phyloP scores from a whole-genome alignment of 2,888 invertebrate species.

The Sminthurinus aureus region DNA sequence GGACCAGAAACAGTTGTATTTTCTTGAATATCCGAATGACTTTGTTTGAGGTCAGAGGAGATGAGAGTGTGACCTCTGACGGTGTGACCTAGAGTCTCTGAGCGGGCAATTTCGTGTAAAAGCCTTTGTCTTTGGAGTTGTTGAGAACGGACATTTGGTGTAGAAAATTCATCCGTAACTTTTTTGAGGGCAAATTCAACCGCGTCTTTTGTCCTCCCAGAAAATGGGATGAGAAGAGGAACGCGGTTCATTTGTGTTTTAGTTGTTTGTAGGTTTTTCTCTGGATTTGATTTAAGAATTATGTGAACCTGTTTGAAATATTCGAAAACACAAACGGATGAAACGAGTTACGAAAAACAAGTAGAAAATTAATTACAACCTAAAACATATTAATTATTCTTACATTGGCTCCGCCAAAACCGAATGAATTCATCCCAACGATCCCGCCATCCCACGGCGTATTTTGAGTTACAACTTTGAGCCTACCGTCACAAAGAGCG shows the following conservation, averaged over 20 bases:
- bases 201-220: conserved; percentile 33
- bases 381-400: too few relatives aligned
- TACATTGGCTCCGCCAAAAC: too few relatives aligned
- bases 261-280: conserved; percentile 56
- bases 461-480: conserved; percentile 38
- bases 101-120: not conserved
- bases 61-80: not conserved
- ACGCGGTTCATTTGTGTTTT: too few relatives aligned
- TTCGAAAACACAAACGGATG: conserved; percentile 2
- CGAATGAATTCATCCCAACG: conserved; percentile 23
- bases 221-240: conserved; percentile 30
- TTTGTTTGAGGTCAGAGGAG: not conserved
- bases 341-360: too few relatives aligned
- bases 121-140: not conserved
- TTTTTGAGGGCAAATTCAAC: conserved; percentile 19
- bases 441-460: conserved; percentile 27
- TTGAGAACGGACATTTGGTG: too few relatives aligned
- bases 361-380: too few relatives aligned
- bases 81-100: not conserved
- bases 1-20: not conserved
- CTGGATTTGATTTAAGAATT: conserved; percentile 57
- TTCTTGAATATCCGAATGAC: not conserved
- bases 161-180: not conserved
- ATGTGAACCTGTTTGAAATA: conserved; percentile 26
- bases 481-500: conserved; percentile 81